Base-by-base conservation (phyloP, 2,113 vertebrate species). In the mouse (Mus musculus) region DNA sequence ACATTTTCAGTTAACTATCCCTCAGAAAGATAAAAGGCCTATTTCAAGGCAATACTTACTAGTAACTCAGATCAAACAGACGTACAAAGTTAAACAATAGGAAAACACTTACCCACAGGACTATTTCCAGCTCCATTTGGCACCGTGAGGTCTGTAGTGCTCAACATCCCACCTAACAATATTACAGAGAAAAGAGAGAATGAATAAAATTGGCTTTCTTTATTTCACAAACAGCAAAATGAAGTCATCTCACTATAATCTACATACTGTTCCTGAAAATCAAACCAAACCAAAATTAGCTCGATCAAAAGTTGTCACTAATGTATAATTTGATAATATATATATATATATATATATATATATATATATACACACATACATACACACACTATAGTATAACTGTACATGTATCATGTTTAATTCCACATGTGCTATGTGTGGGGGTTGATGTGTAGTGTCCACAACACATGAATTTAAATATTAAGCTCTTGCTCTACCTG, bases 51-150 rank as follows among this genome's bases (percentile, higher is more conserved):
- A 90, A 26, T 80, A 20, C 61, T 92, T 73, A n/a, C n/a, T 63
- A 63, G 59, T 14, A 72, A 33, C 42, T 84, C 12, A 76, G 16
- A 56, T 7, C 46, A 7, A n/a, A 59, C 0, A 67, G 33, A 72
- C 16, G 39, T 69, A 73, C 33, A 33, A 69, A 93, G 22, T 36
- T 6, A 52, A 88, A 61, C 13, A 52, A 39, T 0, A 22, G 84
- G 16, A 65, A 7, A 4, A 11, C 86, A 99, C 99, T 99, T 98
- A 99, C 99, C 99, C 97, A 98, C 99, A 97, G 99, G 99, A 98
- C 99, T 99, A 97, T 98, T 99, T 98, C 99, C 99, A 98, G 98
- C 98, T 99, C 99, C 99, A 98, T 99, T 99, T 99, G 99, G 99
- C 99, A 99, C 99, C 97, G 99, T 97, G 97, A 99, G 99, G 97